Evolutionary conservation across 1,140 invertebrate genomes (phyloP), one percentile per base, ranked within the genome.

Genomic region (Trachymyrmex cornetzi): DNA sequence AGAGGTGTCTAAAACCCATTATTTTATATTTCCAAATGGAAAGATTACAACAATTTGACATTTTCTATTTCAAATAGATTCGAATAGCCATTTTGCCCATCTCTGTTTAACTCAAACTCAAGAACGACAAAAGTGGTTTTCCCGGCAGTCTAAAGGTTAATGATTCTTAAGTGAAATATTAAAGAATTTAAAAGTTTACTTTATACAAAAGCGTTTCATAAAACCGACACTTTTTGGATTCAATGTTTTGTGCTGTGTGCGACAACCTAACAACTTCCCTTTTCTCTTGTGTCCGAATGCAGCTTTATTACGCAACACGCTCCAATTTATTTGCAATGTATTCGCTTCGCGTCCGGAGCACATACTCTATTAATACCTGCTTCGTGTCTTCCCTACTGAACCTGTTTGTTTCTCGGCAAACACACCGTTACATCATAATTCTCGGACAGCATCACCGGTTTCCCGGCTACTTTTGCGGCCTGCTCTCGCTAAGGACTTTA

Each of bases 391-490:
- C 80, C 55, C 80, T 84, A 84, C 80, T 74, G 80, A 84, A 74
- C 80, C 80, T 84, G 80, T 84, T 84, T 84, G 69, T 84, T 75
- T 74, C 69, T 75, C 80, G 69, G 24, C 38, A n/a, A 50, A 84
- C 80, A 84, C 79, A 81, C 79, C 79, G 79, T 84, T 84, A 84
- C 69, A 74, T 84, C 80, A 84, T 84, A 84, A 84, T 84, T 84
- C 80, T 74, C 80, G 80, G 69, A 84, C 69, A 75, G 80, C 69
- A 84, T 84, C 79, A 44, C 22, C 69, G n/a, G 53, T 82, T 69
- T 63, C 24, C 57, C 69, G 34, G 80, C 55, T 34, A 61, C 80
- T 61, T 48, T 61, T 48, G 67, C 66, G 34, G 53, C 67, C 30
- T 3, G 53, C 77, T 19, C 38, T 19, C 38, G 80, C 80, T 61